Evolutionary conservation across 2,113 vertebrate species (phyloP).

Genomic region (Dascyllus trimaculatus): DNA sequence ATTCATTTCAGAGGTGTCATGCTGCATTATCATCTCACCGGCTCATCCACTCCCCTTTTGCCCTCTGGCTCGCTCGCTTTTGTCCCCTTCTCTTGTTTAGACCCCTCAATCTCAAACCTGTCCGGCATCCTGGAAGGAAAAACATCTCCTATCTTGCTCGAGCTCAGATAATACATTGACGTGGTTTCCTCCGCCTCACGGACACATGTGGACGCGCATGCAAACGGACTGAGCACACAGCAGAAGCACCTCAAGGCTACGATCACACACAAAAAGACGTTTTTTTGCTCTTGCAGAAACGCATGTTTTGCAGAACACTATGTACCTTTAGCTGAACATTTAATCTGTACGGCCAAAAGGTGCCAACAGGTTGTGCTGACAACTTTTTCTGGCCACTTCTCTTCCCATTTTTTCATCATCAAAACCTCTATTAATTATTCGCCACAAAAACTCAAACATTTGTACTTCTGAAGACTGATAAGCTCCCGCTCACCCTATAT

Average conservation of each 20-base stretch:
- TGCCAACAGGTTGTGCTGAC: too few relatives aligned
- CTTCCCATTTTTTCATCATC: too few relatives aligned
- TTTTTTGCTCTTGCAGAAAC: not conserved
- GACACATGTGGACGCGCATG: not conserved
- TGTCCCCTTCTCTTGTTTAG: slow-evolving; percentile 74
- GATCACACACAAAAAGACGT: not conserved
- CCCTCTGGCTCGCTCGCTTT: slow-evolving; percentile 73
- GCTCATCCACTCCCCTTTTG: slow-evolving; percentile 79
- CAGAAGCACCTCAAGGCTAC: not conserved
- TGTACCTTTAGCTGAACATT: not conserved
- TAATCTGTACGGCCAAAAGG: too few relatives aligned
- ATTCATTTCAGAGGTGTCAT: slow-evolving; percentile 90
- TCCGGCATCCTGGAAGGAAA: slow-evolving; percentile 73
- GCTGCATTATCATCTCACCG: slow-evolving; percentile 84
- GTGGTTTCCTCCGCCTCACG: slow-evolving; percentile 45
- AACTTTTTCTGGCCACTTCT: too few relatives aligned
- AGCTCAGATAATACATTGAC: slow-evolving; percentile 56
- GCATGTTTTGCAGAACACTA: not conserved
- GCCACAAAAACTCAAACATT: not conserved
- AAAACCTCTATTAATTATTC: too few relatives aligned
- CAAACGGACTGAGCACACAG: not conserved
- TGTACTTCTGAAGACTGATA: not conserved
- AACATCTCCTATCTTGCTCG: slow-evolving; percentile 69
- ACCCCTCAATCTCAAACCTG: slow-evolving; percentile 74
- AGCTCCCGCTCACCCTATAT: not conserved